Percentiles rank a stretch among this genome's conserved stretches.
phyloP scores from a whole-genome alignment of 2,797 vertebrate species.

The Helarctos malayanus region DNA sequence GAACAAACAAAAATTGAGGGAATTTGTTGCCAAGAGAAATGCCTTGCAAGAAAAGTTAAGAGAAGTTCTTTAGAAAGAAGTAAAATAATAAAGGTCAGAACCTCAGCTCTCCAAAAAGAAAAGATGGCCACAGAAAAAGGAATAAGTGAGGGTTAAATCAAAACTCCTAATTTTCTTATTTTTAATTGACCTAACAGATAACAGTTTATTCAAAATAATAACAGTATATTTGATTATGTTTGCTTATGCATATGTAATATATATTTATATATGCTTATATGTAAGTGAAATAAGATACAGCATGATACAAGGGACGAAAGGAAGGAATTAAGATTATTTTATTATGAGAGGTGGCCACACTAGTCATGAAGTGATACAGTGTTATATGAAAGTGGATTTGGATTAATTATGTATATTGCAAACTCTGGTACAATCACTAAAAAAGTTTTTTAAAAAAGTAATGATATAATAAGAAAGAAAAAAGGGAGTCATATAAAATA shows the following conservation, averaged over 20 bases:
- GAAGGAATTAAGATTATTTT: background rate
- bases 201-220: background rate
- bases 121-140: background rate
- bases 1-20: background rate
- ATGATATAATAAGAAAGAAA: background rate
- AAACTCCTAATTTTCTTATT: background rate
- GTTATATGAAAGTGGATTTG: background rate
- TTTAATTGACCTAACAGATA: background rate
- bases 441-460: background rate
- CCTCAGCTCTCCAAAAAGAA: background rate
- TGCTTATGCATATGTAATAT: background rate
- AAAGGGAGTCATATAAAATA: background rate
- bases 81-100: background rate
- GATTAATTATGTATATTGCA: background rate
- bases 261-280: background rate
- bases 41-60: background rate
- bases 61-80: background rate
- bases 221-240: background rate
- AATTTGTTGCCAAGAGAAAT: background rate
- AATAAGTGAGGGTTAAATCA: background rate
- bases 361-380: background rate
- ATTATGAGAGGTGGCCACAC: background rate
- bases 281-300: background rate
- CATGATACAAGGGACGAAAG: background rate
- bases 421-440: background rate